phyloP scores from a whole-genome alignment of 1,140 invertebrate species.

The Holotrichia oblita region DNA sequence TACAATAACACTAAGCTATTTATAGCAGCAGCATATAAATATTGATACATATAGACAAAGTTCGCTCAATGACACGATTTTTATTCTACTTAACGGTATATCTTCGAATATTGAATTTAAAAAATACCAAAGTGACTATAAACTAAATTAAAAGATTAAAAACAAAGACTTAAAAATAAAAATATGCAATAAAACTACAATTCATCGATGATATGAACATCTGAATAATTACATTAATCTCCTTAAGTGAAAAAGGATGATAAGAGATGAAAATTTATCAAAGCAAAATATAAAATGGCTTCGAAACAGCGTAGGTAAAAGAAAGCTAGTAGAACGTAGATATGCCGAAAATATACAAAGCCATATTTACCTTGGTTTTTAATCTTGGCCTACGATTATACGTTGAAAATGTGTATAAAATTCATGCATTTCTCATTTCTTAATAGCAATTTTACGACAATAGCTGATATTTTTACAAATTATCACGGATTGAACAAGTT shows the following conservation, averaged over 20 bases:
- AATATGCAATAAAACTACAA: neutral
- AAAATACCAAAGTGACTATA: neutral
- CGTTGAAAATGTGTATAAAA: conserved; percentile 38
- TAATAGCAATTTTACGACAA: conserved; percentile 3
- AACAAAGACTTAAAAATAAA: neutral
- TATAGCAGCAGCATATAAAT: conserved; percentile 24
- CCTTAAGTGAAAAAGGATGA: neutral
- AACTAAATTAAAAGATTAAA: neutral
- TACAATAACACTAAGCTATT: conserved; percentile 13
- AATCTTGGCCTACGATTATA: conserved; percentile 19
- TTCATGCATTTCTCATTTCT: conserved; percentile 36
- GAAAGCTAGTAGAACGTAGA: conserved; percentile 14
- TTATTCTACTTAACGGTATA: conserved; percentile 18
- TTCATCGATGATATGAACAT: neutral
- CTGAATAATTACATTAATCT: neutral
- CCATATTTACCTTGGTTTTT: conserved; percentile 40
- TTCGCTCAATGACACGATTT: conserved; percentile 1
- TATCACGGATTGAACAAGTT: conserved; percentile 32
- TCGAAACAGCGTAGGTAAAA: conserved; percentile 30
- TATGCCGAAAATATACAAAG: conserved; percentile 6
- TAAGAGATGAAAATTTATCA: conserved; percentile 13
- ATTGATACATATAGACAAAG: conserved; percentile 18
- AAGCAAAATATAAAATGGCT: conserved; percentile 38
- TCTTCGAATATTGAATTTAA: neutral
- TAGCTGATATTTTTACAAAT: conserved; percentile 38